These are phyloP conservation scores for Penaeus chinensis DNA, from an alignment of 1,140 invertebrate genomes.

Conservation along the genomic window DNA sequence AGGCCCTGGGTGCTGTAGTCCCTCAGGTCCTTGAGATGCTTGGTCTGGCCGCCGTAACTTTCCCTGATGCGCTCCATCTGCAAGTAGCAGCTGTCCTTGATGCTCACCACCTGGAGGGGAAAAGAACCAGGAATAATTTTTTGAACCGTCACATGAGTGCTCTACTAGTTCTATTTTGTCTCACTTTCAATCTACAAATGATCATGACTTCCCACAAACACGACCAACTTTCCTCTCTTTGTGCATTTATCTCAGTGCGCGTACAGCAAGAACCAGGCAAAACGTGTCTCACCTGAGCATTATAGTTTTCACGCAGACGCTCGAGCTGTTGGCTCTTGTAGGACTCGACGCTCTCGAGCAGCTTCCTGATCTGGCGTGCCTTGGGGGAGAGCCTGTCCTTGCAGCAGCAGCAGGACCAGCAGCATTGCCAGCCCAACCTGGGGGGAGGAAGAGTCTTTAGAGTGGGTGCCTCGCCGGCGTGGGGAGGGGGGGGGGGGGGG, in stretches of 20 bases:
- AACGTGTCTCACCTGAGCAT: constrained; percentile 77
- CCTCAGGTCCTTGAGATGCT: constrained; percentile 87
- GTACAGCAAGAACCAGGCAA: too few species aligned
- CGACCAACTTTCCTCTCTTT: too few species aligned
- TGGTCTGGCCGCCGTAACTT: constrained; percentile 88
- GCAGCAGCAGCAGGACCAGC: constrained; percentile 77
- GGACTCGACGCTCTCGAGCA: constrained; percentile 88
- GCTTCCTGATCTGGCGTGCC: constrained; percentile 83
- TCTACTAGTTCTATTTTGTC: too few species aligned
- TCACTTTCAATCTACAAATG: too few species aligned
- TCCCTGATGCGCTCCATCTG: constrained; percentile 94
- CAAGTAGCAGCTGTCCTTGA: constrained; percentile 91
- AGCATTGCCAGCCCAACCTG: constrained; percentile 67
- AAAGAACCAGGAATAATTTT: not conserved
- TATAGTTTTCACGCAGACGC: constrained; percentile 89
- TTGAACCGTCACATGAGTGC: too few species aligned
- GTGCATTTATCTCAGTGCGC: too few species aligned
- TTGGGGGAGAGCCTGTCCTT: constrained; percentile 78
- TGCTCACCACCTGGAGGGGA: constrained; percentile 79
- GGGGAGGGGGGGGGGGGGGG: not conserved
- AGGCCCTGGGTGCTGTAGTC: constrained; percentile 89
- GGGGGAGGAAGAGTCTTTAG: constrained; percentile 50
- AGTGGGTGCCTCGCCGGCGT: too few species aligned
- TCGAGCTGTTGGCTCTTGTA: constrained; percentile 76
- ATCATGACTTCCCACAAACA: too few species aligned